Evolutionary conservation across 2,797 vertebrate genomes (phyloP).

Genomic region (Antennarius maculatus): DNA sequence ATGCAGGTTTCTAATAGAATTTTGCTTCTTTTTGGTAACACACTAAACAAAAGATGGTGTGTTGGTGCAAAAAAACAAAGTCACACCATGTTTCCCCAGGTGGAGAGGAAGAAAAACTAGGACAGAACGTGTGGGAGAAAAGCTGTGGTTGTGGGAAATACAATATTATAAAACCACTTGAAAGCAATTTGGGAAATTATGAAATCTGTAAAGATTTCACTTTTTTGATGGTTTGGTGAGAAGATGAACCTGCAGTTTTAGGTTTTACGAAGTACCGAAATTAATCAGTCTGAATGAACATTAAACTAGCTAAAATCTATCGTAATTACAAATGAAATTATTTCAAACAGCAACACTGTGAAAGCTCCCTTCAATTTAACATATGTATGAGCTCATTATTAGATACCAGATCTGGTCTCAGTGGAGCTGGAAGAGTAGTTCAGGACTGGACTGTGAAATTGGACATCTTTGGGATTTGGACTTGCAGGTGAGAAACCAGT

Average conservation of each 20-base stretch:
- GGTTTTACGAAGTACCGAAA: background rate
- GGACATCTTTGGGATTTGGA: too few relatives aligned
- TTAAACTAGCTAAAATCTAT: too few relatives aligned
- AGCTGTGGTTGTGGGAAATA: slow-evolving; percentile 32
- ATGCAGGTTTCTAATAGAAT: slow-evolving; percentile 34
- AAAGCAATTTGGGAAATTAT: slow-evolving; percentile 8
- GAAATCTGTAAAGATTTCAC: background rate
- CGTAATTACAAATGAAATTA: too few relatives aligned
- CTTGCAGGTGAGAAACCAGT: too few relatives aligned
- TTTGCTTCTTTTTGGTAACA: slow-evolving; percentile 28
- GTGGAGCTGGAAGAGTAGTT: too few relatives aligned
- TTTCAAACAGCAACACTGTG: too few relatives aligned
- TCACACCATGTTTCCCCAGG: slow-evolving; percentile 19
- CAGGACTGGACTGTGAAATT: too few relatives aligned
- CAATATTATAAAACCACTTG: slow-evolving; percentile 22
- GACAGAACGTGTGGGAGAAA: slow-evolving; percentile 12
- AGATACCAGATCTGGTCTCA: too few relatives aligned
- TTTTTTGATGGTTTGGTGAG: background rate
- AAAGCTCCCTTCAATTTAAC: too few relatives aligned
- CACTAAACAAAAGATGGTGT: slow-evolving; percentile 1
- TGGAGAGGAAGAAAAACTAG: slow-evolving; percentile 16
- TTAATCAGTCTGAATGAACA: too few relatives aligned
- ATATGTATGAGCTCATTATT: too few relatives aligned
- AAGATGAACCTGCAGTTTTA: background rate
- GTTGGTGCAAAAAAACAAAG: slow-evolving; percentile 13